phyloP scores from a whole-genome alignment of 2,888 invertebrate genomes.

The Hirtodrosophila trivittata region DNA sequence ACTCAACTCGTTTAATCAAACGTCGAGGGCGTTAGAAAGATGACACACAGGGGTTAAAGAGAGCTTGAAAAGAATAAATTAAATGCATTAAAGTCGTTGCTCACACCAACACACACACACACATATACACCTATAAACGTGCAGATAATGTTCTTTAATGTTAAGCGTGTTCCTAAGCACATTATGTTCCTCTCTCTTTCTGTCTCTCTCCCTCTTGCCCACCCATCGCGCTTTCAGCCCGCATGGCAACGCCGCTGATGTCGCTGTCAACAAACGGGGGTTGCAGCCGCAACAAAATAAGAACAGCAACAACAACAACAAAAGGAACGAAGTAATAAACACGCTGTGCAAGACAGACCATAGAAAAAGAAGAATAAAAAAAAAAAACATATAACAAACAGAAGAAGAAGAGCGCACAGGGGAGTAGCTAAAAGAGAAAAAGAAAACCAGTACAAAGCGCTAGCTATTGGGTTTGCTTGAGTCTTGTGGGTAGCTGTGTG shows the following conservation, averaged over 20 bases:
- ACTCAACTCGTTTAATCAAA: neutral
- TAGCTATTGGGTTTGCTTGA: conserved; percentile 16
- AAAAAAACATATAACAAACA: conserved; percentile 18
- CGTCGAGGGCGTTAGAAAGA: neutral
- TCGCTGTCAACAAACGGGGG: conserved; percentile 31
- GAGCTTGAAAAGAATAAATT: conserved; percentile 31
- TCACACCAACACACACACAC: conserved; percentile 1
- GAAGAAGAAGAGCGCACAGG: conserved; percentile 12
- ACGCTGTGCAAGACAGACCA: conserved; percentile 39
- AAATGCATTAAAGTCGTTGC: conserved; percentile 56
- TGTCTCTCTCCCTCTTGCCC: conserved; percentile 5
- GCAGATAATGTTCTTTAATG: conserved; percentile 57
- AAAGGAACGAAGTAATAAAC: conserved; percentile 57
- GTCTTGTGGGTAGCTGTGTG: neutral
- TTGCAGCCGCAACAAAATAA: conserved; percentile 39
- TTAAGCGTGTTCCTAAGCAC: conserved; percentile 36
- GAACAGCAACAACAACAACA: conserved; percentile 3
- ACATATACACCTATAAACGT: conserved; percentile 11
- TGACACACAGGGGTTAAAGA: conserved; percentile 6
- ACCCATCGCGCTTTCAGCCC: conserved; percentile 31
- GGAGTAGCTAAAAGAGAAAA: conserved; percentile 14
- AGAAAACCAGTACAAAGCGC: conserved; percentile 21
- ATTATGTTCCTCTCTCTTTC: conserved; percentile 5
- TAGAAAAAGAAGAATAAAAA: conserved; percentile 11
- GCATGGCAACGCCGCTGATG: conserved; percentile 48